Evolutionary conservation across 1,140 invertebrate genomes (phyloP).

Genomic region (Zaprionus capensis): DNA sequence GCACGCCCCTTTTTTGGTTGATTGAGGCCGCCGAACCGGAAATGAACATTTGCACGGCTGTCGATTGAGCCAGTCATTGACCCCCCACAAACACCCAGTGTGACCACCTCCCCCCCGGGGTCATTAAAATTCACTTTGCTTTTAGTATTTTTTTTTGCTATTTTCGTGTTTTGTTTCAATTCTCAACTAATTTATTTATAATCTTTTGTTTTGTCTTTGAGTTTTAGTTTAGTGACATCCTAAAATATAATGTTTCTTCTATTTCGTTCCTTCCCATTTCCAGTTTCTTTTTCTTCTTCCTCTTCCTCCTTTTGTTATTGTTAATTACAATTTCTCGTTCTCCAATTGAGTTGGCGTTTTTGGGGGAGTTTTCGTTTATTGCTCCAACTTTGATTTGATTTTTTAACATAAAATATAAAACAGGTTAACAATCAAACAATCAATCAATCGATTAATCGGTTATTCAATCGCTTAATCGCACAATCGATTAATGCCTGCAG

Average conservation of each 20-base stretch:
- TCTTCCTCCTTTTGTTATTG: slow-evolving; percentile 21
- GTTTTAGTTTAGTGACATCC: slow-evolving; percentile 72
- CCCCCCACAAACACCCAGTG: neutral
- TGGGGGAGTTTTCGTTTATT: slow-evolving; percentile 14
- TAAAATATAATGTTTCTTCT: slow-evolving; percentile 64
- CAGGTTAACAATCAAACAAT: slow-evolving; percentile 26
- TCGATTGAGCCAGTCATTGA: slow-evolving; percentile 58
- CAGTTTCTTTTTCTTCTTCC: neutral
- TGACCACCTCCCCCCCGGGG: neutral
- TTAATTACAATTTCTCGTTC: slow-evolving; percentile 63
- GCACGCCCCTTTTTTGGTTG: slow-evolving; percentile 11
- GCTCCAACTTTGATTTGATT: slow-evolving; percentile 48
- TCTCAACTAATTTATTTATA: slow-evolving; percentile 79
- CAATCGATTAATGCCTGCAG: slow-evolving; percentile 60
- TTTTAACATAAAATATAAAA: slow-evolving; percentile 32
- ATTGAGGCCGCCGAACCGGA: slow-evolving; percentile 50
- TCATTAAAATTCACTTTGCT: slow-evolving; percentile 53
- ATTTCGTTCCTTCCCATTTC: slow-evolving; percentile 7
- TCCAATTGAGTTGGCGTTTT: slow-evolving; percentile 55
- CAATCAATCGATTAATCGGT: slow-evolving; percentile 34
- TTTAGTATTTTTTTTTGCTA: slow-evolving; percentile 28
- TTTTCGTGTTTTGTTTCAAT: slow-evolving; percentile 69
- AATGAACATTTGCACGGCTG: slow-evolving; percentile 68
- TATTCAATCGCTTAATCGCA: slow-evolving; percentile 21
- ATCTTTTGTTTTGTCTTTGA: slow-evolving; percentile 57